Conservation (phyloP, 2,113 vertebrate species). For the Sceloporus tristichus region DNA sequence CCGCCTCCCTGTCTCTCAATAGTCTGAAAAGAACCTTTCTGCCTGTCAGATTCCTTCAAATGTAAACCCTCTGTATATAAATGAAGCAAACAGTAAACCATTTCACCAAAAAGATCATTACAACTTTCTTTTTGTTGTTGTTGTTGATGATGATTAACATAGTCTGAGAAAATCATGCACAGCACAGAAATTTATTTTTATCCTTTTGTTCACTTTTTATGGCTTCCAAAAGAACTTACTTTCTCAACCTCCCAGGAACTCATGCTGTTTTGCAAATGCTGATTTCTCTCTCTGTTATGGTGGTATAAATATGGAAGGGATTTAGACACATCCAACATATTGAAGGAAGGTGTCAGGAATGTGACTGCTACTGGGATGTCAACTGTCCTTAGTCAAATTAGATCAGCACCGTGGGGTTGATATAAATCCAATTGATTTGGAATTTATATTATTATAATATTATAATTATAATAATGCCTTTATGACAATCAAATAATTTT, state of each 20-base stretch:
- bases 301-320: rapidly evolving
- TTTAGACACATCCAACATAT: rapidly evolving
- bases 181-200: conserved; percentile 7
- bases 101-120: conserved; percentile 23
- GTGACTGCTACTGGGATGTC: not conserved
- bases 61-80: not conserved
- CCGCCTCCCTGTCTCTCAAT: conserved; percentile 14
- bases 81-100: not conserved
- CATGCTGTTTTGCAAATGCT: not conserved
- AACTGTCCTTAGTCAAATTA: not conserved
- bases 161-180: conserved; percentile 30
- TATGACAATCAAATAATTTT: not conserved
- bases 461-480: not conserved
- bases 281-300: no score
- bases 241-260: not conserved
- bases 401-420: no score
- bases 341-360: not conserved
- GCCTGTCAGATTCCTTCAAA: conserved; percentile 4
- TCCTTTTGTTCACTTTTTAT: not conserved
- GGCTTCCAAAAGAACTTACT: not conserved
- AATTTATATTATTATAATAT: not conserved
- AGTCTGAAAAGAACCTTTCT: not conserved
- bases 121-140: not conserved
- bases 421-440: not conserved
- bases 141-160: conserved; percentile 29